phyloP scores from a whole-genome alignment of 2,888 invertebrate genomes.

The Pterostichus madidus region DNA sequence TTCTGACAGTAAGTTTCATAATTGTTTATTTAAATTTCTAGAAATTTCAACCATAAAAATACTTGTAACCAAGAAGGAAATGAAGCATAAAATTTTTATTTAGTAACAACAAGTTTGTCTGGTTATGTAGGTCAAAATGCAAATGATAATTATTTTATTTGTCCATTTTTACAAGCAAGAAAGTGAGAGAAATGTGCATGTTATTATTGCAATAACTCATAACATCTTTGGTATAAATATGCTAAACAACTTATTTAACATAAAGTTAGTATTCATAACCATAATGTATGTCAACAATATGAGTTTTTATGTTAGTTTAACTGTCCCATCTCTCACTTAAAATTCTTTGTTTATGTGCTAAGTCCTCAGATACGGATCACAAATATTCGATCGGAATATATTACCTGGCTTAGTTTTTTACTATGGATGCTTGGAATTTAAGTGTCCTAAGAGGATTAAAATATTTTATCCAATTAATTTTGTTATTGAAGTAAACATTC shows the following conservation, averaged over 20 bases:
- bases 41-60: no score
- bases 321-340: conserved; percentile 52
- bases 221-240: conserved; percentile 45
- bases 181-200: conserved; percentile 28
- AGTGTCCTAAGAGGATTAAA: conserved; percentile 34
- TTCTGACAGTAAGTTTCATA: no score
- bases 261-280: conserved; percentile 35
- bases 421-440: conserved; percentile 17
- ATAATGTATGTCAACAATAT: conserved; percentile 54
- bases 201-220: conserved; percentile 40
- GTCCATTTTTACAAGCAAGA: conserved; percentile 15
- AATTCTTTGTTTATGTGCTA: conserved; percentile 41
- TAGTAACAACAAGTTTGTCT: conserved; percentile 1
- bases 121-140: conserved; percentile 17
- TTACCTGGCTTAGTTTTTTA: conserved; percentile 31
- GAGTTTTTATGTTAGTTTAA: conserved; percentile 45
- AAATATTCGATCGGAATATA: conserved; percentile 42
- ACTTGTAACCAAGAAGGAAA: no score
- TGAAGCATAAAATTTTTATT: background rate
- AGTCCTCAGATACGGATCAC: conserved; percentile 23
- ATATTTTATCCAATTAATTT: conserved; percentile 44
- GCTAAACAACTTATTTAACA: conserved; percentile 47
- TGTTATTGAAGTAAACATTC: conserved; percentile 27
- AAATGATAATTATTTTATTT: conserved; percentile 23
- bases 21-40: no score